Conservation (phyloP, 2,113 vertebrate species). For the Hoplias malabaricus region DNA sequence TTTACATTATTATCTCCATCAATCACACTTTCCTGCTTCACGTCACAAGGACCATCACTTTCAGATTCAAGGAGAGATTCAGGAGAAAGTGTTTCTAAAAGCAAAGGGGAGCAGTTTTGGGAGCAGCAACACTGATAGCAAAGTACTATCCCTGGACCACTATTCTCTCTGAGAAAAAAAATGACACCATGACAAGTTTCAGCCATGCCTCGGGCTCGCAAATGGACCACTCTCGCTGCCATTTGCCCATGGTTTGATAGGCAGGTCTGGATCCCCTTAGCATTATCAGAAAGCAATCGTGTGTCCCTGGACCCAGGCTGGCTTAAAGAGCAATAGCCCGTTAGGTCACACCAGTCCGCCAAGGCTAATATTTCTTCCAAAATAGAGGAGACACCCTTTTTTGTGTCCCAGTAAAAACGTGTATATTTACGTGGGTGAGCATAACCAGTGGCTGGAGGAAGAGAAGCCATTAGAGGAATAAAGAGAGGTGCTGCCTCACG, state of each 20-base stretch:
- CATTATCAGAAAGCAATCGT: conserved; percentile 34
- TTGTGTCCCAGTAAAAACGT: conserved; percentile 30
- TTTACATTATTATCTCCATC: conserved; percentile 38
- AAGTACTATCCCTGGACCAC: conserved; percentile 28
- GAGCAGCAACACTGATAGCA: neutral
- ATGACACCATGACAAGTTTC: conserved; percentile 45
- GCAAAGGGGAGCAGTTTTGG: neutral
- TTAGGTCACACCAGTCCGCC: conserved; percentile 27
- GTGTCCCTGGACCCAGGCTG: conserved; percentile 13
- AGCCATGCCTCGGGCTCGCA: conserved; percentile 25
- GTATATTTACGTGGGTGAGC: conserved; percentile 38
- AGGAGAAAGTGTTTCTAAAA: conserved; percentile 32
- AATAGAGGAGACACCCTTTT: conserved; percentile 17
- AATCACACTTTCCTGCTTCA: conserved; percentile 30
- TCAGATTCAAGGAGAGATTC: conserved; percentile 21
- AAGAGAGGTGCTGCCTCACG: conserved; percentile 32
- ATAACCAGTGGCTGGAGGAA: conserved; percentile 33
- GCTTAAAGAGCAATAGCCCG: conserved; percentile 44
- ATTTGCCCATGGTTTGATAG: conserved; percentile 44
- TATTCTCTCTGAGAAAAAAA: conserved; percentile 32
- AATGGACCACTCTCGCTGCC: conserved; percentile 37
- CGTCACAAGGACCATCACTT: conserved; percentile 14
- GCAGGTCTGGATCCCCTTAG: conserved; percentile 38
- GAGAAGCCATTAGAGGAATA: conserved; percentile 37
- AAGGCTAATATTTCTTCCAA: conserved; percentile 44